A percentile compares a stretch with the other conserved stretches of the same genome.
phyloP scores from a whole-genome alignment of 1,140 invertebrate genomes.

The Chymomyza costata region DNA sequence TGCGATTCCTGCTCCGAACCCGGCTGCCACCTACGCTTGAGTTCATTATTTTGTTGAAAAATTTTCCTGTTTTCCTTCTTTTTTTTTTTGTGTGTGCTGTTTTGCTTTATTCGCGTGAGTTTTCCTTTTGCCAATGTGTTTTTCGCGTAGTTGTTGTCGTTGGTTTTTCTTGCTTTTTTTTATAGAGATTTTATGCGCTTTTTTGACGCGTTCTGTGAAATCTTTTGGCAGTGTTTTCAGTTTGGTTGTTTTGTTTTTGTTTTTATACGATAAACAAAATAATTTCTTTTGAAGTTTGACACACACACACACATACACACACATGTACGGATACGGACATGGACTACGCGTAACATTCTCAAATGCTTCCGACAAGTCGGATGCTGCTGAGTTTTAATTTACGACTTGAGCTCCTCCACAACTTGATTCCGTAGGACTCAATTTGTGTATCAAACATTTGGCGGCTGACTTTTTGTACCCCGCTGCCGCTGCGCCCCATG shows the following conservation, averaged over 20 bases:
- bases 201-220: too few species aligned
- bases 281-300: constrained; percentile 40
- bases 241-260: constrained; percentile 17
- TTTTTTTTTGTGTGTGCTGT: too few species aligned
- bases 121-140: constrained; percentile 6
- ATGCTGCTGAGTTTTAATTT: too few species aligned
- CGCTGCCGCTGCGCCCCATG: too few species aligned
- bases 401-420: too few species aligned
- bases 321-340: constrained; percentile 8
- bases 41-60: constrained; percentile 30
- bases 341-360: too few species aligned
- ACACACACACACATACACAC: background rate
- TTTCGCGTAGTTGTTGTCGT: background rate
- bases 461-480: too few species aligned
- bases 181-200: constrained; percentile 24
- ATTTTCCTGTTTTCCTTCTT: too few species aligned
- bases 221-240: constrained; percentile 29
- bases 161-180: too few species aligned
- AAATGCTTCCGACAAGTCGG: too few species aligned
- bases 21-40: constrained; percentile 12
- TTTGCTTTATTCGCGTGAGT: constrained; percentile 6
- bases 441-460: too few species aligned
- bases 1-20: background rate
- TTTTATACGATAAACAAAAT: constrained; percentile 20
- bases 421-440: too few species aligned